Percentiles rank a stretch among this genome's conserved stretches.
Conservation (phyloP, 2,113 vertebrate species). For the Mormoops blainvillei region DNA sequence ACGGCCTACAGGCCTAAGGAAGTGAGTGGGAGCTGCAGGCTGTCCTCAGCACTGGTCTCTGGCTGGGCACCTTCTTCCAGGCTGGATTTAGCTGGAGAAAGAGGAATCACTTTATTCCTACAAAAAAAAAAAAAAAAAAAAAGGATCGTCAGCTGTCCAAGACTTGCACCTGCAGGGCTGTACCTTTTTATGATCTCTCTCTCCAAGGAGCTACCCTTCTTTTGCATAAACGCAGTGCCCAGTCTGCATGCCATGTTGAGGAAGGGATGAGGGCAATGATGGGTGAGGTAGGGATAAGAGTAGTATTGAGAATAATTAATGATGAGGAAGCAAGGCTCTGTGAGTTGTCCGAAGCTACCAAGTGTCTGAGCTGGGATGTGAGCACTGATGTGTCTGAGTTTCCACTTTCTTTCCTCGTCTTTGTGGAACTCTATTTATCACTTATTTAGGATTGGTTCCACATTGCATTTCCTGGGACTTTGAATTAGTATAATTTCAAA, state of each 20-base stretch:
- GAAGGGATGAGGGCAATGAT: neutral
- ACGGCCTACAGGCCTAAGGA: neutral
- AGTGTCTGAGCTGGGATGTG: neutral
- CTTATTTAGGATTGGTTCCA: neutral
- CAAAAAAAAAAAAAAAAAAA: too few species aligned
- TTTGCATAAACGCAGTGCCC: neutral
- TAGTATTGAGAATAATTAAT: neutral
- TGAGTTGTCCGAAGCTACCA: fast-evolving
- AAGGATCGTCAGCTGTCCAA: neutral
- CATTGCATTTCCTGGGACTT: neutral
- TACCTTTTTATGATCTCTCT: neutral
- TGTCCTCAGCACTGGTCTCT: too few species aligned
- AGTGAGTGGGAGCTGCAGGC: neutral
- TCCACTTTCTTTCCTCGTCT: neutral
- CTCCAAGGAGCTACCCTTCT: neutral
- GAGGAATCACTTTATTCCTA: neutral
- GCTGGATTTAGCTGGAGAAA: neutral
- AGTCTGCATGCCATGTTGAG: fast-evolving
- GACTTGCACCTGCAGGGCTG: neutral
- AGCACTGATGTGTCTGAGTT: neutral
- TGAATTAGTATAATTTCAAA: neutral
- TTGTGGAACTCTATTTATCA: neutral
- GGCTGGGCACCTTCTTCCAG: neutral
- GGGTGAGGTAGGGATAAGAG: neutral
- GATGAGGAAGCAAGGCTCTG: neutral